Conservation (phyloP, 2,113 vertebrate genomes). For the Aix galericulata region DNA sequence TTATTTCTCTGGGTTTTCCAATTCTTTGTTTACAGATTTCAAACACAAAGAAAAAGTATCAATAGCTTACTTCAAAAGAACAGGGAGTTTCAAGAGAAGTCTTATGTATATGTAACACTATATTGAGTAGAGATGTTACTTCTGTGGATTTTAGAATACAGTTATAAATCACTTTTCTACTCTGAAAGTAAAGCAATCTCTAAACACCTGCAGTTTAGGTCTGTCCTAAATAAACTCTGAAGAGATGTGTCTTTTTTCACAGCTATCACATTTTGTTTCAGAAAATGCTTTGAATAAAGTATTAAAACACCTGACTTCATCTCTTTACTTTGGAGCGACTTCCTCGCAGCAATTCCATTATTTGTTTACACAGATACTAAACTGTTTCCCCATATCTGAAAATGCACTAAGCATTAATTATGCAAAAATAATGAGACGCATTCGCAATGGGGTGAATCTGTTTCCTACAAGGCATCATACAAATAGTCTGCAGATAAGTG, state of each 20-base stretch:
- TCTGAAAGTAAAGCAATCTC: neutral
- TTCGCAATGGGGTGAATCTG: neutral
- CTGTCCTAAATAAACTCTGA: neutral
- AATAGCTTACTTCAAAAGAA: neutral
- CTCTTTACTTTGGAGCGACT: neutral
- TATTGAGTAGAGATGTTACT: neutral
- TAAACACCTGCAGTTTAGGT: neutral
- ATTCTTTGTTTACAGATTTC: neutral
- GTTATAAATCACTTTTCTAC: neutral
- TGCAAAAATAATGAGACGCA: neutral
- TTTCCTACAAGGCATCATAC: neutral
- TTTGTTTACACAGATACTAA: neutral
- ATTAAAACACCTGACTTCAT: neutral
- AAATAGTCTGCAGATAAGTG: neutral
- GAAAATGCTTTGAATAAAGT: neutral
- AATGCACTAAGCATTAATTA: neutral
- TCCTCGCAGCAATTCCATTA: neutral
- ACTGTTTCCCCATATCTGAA: neutral
- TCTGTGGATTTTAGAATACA: neutral
- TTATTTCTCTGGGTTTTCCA: neutral
- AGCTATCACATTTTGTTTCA: neutral
- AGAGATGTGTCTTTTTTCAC: neutral
- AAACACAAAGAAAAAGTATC: neutral
- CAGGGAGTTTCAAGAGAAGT: neutral
- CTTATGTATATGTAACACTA: neutral